Evolutionary conservation across 2,797 vertebrate species (phyloP), one percentile per base, ranked within the genome.

Genomic region (Muraenolepis orangiensis): DNA sequence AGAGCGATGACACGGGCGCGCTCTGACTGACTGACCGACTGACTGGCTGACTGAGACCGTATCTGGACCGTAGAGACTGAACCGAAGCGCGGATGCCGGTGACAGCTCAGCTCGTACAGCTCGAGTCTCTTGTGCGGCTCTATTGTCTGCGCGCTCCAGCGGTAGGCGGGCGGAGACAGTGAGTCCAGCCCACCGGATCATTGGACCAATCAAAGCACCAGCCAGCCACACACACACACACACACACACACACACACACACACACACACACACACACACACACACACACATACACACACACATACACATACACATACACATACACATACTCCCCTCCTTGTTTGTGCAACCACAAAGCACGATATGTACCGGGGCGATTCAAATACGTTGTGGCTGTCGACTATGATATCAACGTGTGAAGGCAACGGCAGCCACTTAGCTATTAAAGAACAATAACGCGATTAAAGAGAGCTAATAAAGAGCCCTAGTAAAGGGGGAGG

Each of bases 121-220:
- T 57, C 20, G 51, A n/a, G 51, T 57, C 51, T 20, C 51, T 6
- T 51, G 51, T 57, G 51, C 20, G 18, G 51, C 51, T 64, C 57
- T 64, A 64, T 64, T 64, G 57, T 64, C 57, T 64, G 57, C 57
- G 57, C n/a, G 57, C n/a, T 64, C 57, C 57, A 26, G 8, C 57
- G 57, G 23, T 64, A 64, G 57, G 57, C 10, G 57, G 57, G 57
- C 10, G 57, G 57, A 64, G 57, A 26, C 57, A 64, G n/a, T 26
- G 57, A 64, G 57, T 10, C 8, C 57, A 26, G 57, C 57, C n/a
- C 57, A 26, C n/a, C 23, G 23, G 57, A 64, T 23, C 23, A 26
- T 11, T n/a, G 57, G 23, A 13, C 57, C 57, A 64, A 64, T 64
- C 7, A 64, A 26, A 64, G 5, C 20, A 7, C 20, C n/a, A 57